Evolutionary conservation across 1,140 invertebrate genomes (phyloP), one percentile per base, ranked within the genome.

Genomic region (Homalodisca vitripennis): DNA sequence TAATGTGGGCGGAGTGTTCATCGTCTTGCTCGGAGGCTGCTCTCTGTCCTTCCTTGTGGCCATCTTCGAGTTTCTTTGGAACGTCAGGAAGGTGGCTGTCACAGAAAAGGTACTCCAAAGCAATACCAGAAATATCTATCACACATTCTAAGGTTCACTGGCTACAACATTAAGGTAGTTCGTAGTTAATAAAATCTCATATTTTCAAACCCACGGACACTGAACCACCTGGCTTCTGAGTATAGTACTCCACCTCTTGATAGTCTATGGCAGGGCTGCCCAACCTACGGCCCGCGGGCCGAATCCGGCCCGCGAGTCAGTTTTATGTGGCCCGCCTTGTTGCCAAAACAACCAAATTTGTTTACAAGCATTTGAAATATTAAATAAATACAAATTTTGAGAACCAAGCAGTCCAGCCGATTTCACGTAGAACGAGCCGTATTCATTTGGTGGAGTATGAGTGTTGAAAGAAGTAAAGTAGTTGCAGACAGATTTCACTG

Each of bases 1-100:
- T 26, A 92, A 94, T 72, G 91, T 97, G 10, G 92, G 94, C 67
- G 95, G 95, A 62, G 93, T 97, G 13, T 98, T 95, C 78, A 86
- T 97, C 0, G 92, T 97, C 0, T 80, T 98, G 0, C 84, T 89
- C 1, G 84, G 84, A 24, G 92, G 92, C 0, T 87, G 88, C 55
- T 74, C 80, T 0, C 80, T 87, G 13, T 87, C 89, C 0, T 82
- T 88, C 24, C 73, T 88, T 2, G 84, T 92, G 68, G 88, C 87
- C 0, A 80, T 91, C 12, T 81, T 87, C 6, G 94, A 96, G 79
- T 95, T 94, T 74, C 76, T 93, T 0, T 91, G 92, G 88, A 92
- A 94, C 75, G 86, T 92, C 13, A 82, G 88, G 70, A 88, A 92
- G 77, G 84, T 92, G 26, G 89, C 92, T 0, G 83, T 91, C 14